A percentile compares a stretch with the other conserved stretches of the same genome.
Conservation (phyloP, 2,888 invertebrate species). For the Yponomeuta cagnagella region DNA sequence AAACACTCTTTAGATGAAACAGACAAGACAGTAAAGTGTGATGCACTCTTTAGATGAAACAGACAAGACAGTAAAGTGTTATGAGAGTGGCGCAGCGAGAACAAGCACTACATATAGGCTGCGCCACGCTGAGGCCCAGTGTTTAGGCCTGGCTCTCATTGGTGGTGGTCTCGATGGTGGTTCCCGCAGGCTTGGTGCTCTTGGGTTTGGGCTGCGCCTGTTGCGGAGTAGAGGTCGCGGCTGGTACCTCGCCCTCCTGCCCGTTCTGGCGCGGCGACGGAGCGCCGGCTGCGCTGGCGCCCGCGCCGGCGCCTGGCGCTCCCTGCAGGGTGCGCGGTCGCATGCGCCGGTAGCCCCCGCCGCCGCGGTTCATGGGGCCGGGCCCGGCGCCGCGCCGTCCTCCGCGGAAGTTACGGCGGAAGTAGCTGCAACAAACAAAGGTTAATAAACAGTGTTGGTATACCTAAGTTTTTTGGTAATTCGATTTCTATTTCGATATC, state of each 20-base stretch:
- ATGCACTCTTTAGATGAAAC: constrained; percentile 49
- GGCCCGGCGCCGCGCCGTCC: constrained; percentile 74
- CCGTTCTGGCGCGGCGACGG: constrained; percentile 46
- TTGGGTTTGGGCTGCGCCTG: constrained; percentile 55
- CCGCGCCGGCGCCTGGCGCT: constrained; percentile 23
- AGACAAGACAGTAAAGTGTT: constrained; percentile 44
- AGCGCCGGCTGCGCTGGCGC: constrained; percentile 17
- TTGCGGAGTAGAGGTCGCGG: constrained; percentile 34
- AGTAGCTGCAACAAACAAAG: constrained; percentile 70
- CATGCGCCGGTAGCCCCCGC: constrained; percentile 55
- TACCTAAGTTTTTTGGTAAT: no score
- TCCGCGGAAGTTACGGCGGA: constrained; percentile 85
- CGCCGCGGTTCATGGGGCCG: constrained; percentile 56
- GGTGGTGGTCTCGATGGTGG: constrained; percentile 64
- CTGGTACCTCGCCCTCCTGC: constrained; percentile 47
- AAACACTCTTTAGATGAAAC: constrained; percentile 52
- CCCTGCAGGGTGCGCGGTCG: constrained; percentile 51
- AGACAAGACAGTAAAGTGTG: constrained; percentile 45
- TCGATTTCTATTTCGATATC: no score
- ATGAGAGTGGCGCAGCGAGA: constrained; percentile 47
- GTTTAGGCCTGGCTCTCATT: constrained; percentile 71
- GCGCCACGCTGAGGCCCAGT: constrained; percentile 41
- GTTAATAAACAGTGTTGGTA: constrained; percentile 5
- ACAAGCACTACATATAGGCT: constrained; percentile 50
- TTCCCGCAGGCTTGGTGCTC: constrained; percentile 48